Percentiles rank a stretch among this genome's conserved stretches.
phyloP scores from a whole-genome alignment of 1,140 invertebrate species.

The Euura lappo region DNA sequence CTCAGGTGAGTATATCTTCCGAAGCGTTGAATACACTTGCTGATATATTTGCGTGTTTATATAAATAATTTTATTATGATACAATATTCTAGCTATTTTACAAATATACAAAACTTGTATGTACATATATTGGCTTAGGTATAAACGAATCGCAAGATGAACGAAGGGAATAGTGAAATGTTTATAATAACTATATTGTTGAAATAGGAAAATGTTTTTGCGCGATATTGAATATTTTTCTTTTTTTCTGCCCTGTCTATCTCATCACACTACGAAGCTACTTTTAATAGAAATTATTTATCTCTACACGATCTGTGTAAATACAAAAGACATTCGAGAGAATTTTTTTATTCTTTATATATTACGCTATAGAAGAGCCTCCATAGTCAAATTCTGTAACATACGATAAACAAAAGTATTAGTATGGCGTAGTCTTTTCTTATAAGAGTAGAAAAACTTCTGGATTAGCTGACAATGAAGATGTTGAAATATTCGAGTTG shows the following conservation, averaged over 20 bases:
- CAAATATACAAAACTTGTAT: constrained; percentile 42
- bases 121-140: neutral
- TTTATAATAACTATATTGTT: neutral
- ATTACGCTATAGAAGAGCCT: neutral
- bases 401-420: neutral
- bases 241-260: neutral
- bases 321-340: neutral
- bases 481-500: neutral
- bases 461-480: neutral
- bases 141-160: neutral
- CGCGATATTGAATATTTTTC: constrained; percentile 13
- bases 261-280: neutral
- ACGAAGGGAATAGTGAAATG: neutral
- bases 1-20: too few relatives aligned
- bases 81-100: constrained; percentile 39
- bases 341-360: neutral
- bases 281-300: neutral
- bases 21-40: too few relatives aligned
- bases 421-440: too few relatives aligned
- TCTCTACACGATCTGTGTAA: neutral
- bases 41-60: neutral
- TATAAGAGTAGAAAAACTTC: too few relatives aligned
- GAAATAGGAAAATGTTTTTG: constrained; percentile 2
- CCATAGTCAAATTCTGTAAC: neutral
- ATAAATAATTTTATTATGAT: constrained; percentile 41